phyloP scores from a whole-genome alignment of 2,888 invertebrate genomes.

The Drosophila kambysellisi region DNA sequence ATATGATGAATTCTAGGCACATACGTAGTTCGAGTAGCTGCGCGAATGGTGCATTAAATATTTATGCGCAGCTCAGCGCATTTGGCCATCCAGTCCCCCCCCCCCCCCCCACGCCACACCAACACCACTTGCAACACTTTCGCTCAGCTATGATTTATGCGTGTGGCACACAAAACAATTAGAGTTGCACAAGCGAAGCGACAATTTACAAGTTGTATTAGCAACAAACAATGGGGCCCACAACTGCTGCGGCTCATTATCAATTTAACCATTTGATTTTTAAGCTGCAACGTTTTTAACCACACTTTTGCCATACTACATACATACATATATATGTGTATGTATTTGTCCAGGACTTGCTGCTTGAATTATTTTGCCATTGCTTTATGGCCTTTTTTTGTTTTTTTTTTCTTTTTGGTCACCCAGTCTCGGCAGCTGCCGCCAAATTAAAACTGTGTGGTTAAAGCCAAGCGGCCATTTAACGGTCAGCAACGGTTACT shows the following conservation, averaged over 20 bases:
- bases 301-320: constrained; percentile 27
- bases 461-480: constrained; percentile 66
- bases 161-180: constrained; percentile 45
- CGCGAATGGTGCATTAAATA: constrained; percentile 71
- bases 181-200: constrained; percentile 26
- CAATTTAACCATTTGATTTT: constrained; percentile 80
- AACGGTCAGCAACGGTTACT: constrained; percentile 27
- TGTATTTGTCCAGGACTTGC: constrained; percentile 16
- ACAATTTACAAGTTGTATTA: constrained; percentile 47
- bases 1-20: constrained; percentile 75
- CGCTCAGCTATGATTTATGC: constrained; percentile 26
- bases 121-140: not conserved
- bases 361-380: constrained; percentile 58
- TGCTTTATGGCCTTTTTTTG: constrained; percentile 53
- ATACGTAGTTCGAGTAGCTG: constrained; percentile 59
- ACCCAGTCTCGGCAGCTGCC: constrained; percentile 36
- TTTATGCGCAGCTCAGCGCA: constrained; percentile 78
- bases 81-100: constrained; percentile 23
- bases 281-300: constrained; percentile 59
- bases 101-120: too few species aligned
- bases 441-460: constrained; percentile 84
- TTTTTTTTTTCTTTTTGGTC: constrained; percentile 11
- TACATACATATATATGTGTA: not conserved
- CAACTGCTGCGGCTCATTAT: constrained; percentile 69
- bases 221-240: constrained; percentile 25